Base-by-base conservation (phyloP, 2,797 vertebrate genomes). In the Rhinella marina region DNA sequence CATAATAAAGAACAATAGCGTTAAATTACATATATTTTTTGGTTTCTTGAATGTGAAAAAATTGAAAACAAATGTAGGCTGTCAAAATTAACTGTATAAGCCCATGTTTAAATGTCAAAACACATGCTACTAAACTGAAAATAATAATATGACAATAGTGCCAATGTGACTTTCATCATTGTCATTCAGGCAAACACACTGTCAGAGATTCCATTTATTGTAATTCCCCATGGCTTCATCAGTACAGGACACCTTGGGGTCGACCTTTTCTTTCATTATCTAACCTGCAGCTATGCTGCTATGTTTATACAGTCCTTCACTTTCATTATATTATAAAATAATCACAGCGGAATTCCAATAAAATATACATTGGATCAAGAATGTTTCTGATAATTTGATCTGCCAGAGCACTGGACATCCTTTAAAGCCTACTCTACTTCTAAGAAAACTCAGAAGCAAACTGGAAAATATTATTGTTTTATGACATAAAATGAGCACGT, bases 121-220 rank as follows among this genome's bases (percentile, higher is more conserved):
- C 54, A 41, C 68, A 84, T 84, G 82, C 82, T 75, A 70, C 8
- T 75, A 61, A 75, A 84, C 48, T 75, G 54, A 84, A 84, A 59
- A 32, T 41, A 75, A 68, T 29, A 59, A 56, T 84, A 52, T 84
- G 82, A 61, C 66, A 48, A 57, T 84, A 73, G 23, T 13, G 14
- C 2, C 23, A 17, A 59, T 73, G 54, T 84, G 68, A 73, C 82
- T 84, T 84, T 84, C 61, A 84, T 59, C 82, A 84, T 59, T 84
- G 68, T 84, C 82, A 75, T 21, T 61, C 54, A 84, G 56, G 29
- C 27, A 73, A 68, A 75, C 82, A 75, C 29, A 73, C n/a, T 84
- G 66, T 84, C 82, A 75, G 27, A 61, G 82, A 84, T 84, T 84
- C 54, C 56, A 13, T 84, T 84, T 84, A 84, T 73, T 73, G 68